These are phyloP conservation scores for Oostethus manadensis DNA, from an alignment of 2,113 vertebrate genomes.

Conservation along the genomic window DNA sequence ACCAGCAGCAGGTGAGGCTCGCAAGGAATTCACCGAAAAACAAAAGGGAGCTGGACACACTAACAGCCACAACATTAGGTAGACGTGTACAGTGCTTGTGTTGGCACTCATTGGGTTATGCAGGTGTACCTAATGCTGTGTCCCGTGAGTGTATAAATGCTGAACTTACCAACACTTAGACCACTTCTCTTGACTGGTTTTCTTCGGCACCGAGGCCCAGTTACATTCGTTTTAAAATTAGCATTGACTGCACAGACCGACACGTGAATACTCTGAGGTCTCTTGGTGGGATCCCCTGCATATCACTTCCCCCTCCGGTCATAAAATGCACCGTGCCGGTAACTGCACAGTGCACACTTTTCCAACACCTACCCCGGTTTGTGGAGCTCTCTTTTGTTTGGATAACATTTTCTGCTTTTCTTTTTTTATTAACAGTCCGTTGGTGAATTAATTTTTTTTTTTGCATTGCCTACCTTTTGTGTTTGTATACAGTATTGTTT, in stretches of 20 bases:
- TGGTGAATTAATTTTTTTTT: conserved; percentile 64
- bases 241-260: conserved; percentile 1
- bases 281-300: conserved; percentile 62
- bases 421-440: conserved; percentile 68
- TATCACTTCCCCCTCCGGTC: conserved; percentile 58
- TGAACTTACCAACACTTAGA: background rate
- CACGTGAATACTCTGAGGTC: conserved; percentile 43
- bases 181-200: background rate
- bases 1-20: conserved; percentile 15
- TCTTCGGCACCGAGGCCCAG: background rate
- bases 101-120: too few species aligned
- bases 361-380: conserved; percentile 76
- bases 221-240: background rate
- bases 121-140: background rate
- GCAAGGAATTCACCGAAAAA: conserved; percentile 20
- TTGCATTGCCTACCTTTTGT: conserved; percentile 71
- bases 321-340: conserved; percentile 77
- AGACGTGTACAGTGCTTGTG: too few species aligned
- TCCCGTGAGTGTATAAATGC: background rate
- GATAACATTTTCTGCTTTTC: conserved; percentile 64
- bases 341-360: conserved; percentile 79
- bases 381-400: conserved; percentile 78
- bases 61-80: too few species aligned
- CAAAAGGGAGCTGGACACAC: conserved; percentile 6
- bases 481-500: conserved; percentile 67